Percentiles rank a stretch among this genome's conserved stretches.
Evolutionary conservation across 2,113 vertebrate genomes (phyloP).

Genomic region (Falcunculus frontatus): DNA sequence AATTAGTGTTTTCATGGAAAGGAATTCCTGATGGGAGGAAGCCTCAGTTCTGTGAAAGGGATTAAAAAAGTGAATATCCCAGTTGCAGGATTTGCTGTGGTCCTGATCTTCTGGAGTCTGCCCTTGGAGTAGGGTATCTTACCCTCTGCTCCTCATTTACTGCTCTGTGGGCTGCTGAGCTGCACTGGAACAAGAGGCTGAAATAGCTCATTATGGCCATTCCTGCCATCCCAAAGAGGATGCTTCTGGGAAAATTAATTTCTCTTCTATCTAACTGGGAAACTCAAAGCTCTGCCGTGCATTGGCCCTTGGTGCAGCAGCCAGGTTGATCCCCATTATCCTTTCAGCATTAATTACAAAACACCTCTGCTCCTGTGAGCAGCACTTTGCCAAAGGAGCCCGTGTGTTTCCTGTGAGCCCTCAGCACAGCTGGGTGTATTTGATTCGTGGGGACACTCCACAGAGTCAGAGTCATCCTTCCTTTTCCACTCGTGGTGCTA

Average conservation of each 20-base stretch:
- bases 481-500: background rate
- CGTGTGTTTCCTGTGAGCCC: background rate
- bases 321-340: background rate
- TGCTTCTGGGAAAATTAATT: background rate
- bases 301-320: background rate
- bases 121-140: background rate
- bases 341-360: background rate
- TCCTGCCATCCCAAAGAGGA: background rate
- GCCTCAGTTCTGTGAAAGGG: background rate
- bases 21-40: background rate
- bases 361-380: background rate
- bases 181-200: background rate
- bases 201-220: background rate
- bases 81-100: background rate
- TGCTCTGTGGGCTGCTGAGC: background rate
- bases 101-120: background rate
- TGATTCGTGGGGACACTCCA: background rate
- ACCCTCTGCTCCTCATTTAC: background rate
- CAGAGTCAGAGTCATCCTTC: background rate
- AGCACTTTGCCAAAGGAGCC: background rate
- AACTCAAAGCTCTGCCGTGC: background rate
- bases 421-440: background rate
- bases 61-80: background rate
- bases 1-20: constrained; percentile 5
- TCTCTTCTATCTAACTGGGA: background rate